Percentiles rank a stretch among this genome's conserved stretches.
These are phyloP conservation scores for Drosophila subpulchrella DNA, from an alignment of 1,140 invertebrate species.

Conservation along the genomic window DNA sequence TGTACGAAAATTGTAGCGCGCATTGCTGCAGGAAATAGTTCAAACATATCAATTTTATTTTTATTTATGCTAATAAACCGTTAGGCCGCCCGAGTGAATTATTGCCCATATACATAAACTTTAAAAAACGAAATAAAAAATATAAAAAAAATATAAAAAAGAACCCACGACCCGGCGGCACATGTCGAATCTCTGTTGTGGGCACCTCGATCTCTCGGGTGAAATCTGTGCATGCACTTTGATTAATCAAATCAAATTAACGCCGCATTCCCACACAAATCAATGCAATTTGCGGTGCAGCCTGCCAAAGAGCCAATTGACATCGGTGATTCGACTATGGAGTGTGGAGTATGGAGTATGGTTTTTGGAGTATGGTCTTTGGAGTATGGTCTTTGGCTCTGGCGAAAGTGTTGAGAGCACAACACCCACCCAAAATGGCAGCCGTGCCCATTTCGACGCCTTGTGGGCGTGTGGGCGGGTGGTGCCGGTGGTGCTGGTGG, in stretches of 20 bases:
- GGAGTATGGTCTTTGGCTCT: constrained; percentile 7
- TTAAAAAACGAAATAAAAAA: constrained; percentile 14
- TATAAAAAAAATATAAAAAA: constrained; percentile 19
- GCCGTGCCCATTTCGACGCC: constrained; percentile 56
- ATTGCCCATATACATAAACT: constrained; percentile 65
- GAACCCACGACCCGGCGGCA: constrained; percentile 63
- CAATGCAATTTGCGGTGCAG: constrained; percentile 73
- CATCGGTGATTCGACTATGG: constrained; percentile 23
- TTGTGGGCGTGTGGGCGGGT: constrained; percentile 31
- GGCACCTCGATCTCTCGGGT: constrained; percentile 34
- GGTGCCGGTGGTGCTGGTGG: constrained; percentile 6
- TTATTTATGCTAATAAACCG: constrained; percentile 83
- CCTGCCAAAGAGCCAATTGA: constrained; percentile 59
- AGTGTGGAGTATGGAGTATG: neutral
- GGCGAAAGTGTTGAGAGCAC: constrained; percentile 77
- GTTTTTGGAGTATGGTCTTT: neutral
- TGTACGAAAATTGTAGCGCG: constrained; percentile 82
- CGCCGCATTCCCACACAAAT: constrained; percentile 79
- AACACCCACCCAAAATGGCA: constrained; percentile 79
- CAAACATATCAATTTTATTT: constrained; percentile 84
- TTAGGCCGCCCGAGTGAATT: constrained; percentile 75
- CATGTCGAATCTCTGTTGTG: constrained; percentile 36
- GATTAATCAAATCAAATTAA: constrained; percentile 83
- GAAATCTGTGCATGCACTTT: constrained; percentile 69
- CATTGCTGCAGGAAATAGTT: constrained; percentile 82